Conservation (phyloP, 2,888 invertebrate genomes). For the Ferdinandea cuprea region DNA sequence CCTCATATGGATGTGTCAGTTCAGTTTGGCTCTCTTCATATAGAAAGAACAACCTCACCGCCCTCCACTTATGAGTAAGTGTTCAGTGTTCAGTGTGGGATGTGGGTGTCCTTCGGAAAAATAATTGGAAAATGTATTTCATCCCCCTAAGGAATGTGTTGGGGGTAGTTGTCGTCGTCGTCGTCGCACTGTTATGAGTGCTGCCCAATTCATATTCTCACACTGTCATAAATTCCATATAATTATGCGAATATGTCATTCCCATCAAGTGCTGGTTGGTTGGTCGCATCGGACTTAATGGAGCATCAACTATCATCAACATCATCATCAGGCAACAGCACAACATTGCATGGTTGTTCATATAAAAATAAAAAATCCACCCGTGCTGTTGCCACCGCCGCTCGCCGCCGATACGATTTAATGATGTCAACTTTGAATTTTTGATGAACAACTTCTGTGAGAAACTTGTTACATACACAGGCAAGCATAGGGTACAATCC, state of each 20-base stretch:
- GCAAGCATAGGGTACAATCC: constrained; percentile 30
- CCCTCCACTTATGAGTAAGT: constrained; percentile 22
- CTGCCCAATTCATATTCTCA: constrained; percentile 64
- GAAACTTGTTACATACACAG: constrained; percentile 57
- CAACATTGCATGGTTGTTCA: constrained; percentile 34
- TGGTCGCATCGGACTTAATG: constrained; percentile 73
- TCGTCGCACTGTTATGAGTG: constrained; percentile 35
- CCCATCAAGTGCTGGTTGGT: constrained; percentile 71
- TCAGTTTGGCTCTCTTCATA: not conserved
- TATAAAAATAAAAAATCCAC: constrained; percentile 56
- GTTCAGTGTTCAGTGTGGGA: constrained; percentile 27
- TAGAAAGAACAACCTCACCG: no score
- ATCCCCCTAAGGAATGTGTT: constrained; percentile 41
- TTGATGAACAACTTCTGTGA: constrained; percentile 66
- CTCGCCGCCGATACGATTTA: constrained; percentile 46
- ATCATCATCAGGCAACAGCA: constrained; percentile 49
- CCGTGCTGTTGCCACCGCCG: constrained; percentile 2
- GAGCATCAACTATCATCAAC: constrained; percentile 74
- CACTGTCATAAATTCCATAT: constrained; percentile 64
- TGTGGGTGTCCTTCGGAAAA: constrained; percentile 62
- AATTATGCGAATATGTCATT: constrained; percentile 74
- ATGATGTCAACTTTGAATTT: constrained; percentile 73
- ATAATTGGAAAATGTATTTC: constrained; percentile 72
- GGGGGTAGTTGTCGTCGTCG: not conserved
- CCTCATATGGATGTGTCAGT: constrained; percentile 36